Evolutionary conservation across 2,113 vertebrate genomes (phyloP).

Genomic region (Acanthochromis polyacanthus): DNA sequence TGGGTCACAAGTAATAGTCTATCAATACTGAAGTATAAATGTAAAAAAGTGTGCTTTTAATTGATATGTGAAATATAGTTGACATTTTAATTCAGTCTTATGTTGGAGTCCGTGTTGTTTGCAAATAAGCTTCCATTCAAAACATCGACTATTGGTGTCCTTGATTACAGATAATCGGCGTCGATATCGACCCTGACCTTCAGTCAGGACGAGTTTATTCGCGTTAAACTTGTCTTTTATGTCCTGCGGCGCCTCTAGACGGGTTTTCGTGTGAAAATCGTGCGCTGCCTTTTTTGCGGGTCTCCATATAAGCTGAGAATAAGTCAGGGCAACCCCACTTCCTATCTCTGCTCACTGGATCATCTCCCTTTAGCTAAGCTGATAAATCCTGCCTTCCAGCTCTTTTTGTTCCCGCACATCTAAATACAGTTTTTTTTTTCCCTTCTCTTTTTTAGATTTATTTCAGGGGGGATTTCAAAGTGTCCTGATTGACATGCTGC

Average conservation of each 20-base stretch:
- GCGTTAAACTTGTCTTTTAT: conserved; percentile 12
- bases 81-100: too few species aligned
- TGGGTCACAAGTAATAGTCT: too few species aligned
- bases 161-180: too few species aligned
- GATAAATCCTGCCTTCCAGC: conserved; percentile 71
- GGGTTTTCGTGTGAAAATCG: conserved; percentile 51
- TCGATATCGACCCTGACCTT: too few species aligned
- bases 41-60: not conserved
- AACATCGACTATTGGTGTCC: too few species aligned
- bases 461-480: conserved; percentile 61
- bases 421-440: conserved; percentile 42
- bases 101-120: too few species aligned
- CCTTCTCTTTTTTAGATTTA: conserved; percentile 9
- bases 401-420: conserved; percentile 65
- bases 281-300: conserved; percentile 28
- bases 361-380: conserved; percentile 65
- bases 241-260: conserved; percentile 25
- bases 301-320: conserved; percentile 48
- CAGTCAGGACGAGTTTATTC: conserved; percentile 7
- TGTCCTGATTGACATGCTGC: conserved; percentile 50
- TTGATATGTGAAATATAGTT: too few species aligned
- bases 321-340: conserved; percentile 46
- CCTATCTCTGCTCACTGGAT: conserved; percentile 61
- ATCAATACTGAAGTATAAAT: too few species aligned
- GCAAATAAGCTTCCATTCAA: too few species aligned